Conservation (phyloP, 2,797 vertebrate species). For the Myotis pilosus region DNA sequence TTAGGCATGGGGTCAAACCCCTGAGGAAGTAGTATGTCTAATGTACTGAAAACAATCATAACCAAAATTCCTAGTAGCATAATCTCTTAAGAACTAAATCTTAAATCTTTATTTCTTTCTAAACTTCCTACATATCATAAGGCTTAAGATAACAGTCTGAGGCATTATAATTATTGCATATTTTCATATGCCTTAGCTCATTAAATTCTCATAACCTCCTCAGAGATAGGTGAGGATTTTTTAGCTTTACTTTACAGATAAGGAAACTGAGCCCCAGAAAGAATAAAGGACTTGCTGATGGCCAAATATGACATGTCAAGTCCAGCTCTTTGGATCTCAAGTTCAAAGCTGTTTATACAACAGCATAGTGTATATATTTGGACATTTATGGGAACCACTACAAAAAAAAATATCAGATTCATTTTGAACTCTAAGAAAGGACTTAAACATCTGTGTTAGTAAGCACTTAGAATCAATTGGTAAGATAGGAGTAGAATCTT, state of each 20-base stretch:
- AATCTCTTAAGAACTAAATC: not conserved
- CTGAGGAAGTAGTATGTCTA: not conserved
- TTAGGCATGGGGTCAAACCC: not conserved
- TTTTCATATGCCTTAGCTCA: not conserved
- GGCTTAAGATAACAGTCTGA: not conserved
- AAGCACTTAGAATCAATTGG: constrained; percentile 19
- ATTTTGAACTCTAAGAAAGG: not conserved
- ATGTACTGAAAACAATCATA: not conserved
- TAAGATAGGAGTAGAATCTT: not conserved
- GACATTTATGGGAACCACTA: not conserved
- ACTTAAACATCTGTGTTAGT: not conserved
- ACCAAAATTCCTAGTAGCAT: not conserved
- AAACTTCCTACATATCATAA: not conserved
- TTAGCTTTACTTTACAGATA: not conserved
- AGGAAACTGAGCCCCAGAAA: not conserved
- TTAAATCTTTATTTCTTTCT: not conserved
- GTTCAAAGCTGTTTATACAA: not conserved
- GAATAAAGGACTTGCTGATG: not conserved
- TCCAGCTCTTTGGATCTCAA: not conserved
- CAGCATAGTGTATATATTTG: not conserved
- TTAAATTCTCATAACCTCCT: not conserved
- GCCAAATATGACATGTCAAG: not conserved
- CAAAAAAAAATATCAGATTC: constrained; percentile 31
- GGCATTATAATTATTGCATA: not conserved
- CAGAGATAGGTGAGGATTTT: not conserved